These are phyloP conservation scores for Aphyosemion australe DNA, from an alignment of 2,113 vertebrate genomes.

Conservation along the genomic window DNA sequence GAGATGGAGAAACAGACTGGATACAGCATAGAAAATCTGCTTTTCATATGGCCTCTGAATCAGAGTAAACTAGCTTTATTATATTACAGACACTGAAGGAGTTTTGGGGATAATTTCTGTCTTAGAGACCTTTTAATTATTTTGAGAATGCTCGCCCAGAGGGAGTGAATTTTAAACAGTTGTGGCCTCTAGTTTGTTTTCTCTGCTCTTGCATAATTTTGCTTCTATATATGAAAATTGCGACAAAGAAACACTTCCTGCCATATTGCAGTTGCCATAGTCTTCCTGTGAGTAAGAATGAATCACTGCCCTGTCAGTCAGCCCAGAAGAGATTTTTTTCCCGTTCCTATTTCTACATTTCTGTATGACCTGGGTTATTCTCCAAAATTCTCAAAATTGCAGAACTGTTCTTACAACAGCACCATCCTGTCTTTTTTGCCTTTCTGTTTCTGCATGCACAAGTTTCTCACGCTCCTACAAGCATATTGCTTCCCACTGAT, in stretches of 20 bases:
- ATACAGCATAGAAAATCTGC: slow-evolving; percentile 11
- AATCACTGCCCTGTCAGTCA: slow-evolving; percentile 37
- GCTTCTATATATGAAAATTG: neutral
- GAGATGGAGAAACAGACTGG: slow-evolving; percentile 23
- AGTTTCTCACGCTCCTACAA: slow-evolving; percentile 4
- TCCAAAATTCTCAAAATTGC: neutral
- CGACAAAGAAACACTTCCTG: slow-evolving; percentile 25
- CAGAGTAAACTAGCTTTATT: slow-evolving; percentile 27
- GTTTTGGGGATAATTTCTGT: slow-evolving; percentile 37
- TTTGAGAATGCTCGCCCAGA: slow-evolving; percentile 1
- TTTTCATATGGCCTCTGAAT: slow-evolving; percentile 40
- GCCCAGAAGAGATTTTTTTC: neutral
- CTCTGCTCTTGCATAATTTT: neutral
- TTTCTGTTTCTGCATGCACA: neutral
- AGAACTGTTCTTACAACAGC: neutral
- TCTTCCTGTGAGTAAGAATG: slow-evolving; percentile 35
- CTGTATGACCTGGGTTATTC: neutral
- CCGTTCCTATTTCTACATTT: slow-evolving; percentile 4
- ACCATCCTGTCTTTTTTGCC: neutral
- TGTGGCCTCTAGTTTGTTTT: neutral
- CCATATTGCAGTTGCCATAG: slow-evolving; percentile 19
- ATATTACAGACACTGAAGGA: slow-evolving; percentile 51
- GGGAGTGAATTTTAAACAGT: neutral
- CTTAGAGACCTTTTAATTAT: slow-evolving; percentile 46
- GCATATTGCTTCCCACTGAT: slow-evolving; percentile 6